These are phyloP conservation scores for Vesta saturnalis DNA, from an alignment of 2,888 invertebrate species.

Conservation along the genomic window DNA sequence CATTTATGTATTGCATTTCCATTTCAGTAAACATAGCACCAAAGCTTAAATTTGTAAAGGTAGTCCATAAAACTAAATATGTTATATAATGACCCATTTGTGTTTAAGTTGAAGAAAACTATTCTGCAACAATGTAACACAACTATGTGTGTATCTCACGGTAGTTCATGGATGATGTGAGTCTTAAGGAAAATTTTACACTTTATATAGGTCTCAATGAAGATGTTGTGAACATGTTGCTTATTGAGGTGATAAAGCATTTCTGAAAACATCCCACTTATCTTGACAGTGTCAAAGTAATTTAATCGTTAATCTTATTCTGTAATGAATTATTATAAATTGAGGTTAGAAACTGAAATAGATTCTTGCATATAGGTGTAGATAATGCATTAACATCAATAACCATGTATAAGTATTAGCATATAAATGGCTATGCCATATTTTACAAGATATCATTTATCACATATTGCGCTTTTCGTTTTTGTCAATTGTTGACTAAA, in stretches of 20 bases:
- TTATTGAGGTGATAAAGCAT: not conserved
- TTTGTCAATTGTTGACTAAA: too few species aligned
- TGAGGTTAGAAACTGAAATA: conserved; percentile 4
- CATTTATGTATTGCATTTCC: conserved; percentile 10
- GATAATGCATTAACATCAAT: too few species aligned
- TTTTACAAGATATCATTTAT: too few species aligned
- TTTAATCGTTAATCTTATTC: not conserved
- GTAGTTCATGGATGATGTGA: not conserved
- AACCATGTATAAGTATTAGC: too few species aligned
- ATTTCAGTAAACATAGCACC: not conserved
- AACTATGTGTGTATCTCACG: not conserved
- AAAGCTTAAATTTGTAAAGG: not conserved
- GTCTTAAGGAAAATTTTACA: not conserved
- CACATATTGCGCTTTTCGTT: too few species aligned
- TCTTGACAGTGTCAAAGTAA: conserved; percentile 2
- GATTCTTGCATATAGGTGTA: not conserved
- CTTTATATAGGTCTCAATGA: conserved; percentile 1
- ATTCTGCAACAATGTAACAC: not conserved
- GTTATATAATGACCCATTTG: conserved; percentile 14
- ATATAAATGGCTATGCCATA: too few species aligned
- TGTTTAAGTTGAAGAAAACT: not conserved
- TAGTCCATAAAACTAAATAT: conserved; percentile 4
- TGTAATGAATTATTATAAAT: not conserved
- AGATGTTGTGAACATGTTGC: not conserved
- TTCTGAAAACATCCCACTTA: not conserved